A percentile compares a stretch with the other conserved stretches of the same genome.
phyloP scores from a whole-genome alignment of 2,888 invertebrate genomes.

The Ametastegia equiseti region DNA sequence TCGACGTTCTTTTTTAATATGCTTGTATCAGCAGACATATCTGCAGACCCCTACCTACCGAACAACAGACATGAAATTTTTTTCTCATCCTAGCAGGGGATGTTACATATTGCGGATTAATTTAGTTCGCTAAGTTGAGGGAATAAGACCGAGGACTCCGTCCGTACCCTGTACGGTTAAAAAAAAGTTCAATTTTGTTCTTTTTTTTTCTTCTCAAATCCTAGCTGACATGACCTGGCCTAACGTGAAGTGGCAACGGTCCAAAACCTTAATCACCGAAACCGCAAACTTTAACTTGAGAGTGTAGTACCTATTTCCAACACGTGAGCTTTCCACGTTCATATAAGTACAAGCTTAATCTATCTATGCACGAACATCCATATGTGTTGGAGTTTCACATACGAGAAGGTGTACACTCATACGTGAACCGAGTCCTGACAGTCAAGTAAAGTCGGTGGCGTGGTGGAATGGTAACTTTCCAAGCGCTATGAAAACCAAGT shows the following conservation, averaged over 20 bases:
- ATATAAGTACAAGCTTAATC: neutral
- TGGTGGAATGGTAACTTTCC: slow-evolving; percentile 35
- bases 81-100: slow-evolving; percentile 24
- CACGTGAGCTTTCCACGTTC: neutral
- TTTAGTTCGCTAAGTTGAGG: slow-evolving; percentile 15
- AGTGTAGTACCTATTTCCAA: neutral
- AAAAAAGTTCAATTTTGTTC: neutral
- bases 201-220: neutral
- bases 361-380: neutral
- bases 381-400: neutral
- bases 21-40: slow-evolving; percentile 18
- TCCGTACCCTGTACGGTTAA: neutral
- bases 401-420: neutral
- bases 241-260: slow-evolving; percentile 31
- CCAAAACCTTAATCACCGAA: slow-evolving; percentile 2
- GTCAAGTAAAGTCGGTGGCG: slow-evolving; percentile 36
- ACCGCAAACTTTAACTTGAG: neutral
- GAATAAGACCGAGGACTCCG: neutral
- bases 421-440: slow-evolving; percentile 17
- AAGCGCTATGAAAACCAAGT: slow-evolving; percentile 44
- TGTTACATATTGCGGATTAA: slow-evolving; percentile 40
- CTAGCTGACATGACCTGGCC: slow-evolving; percentile 19
- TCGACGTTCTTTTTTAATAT: slow-evolving; percentile 30
- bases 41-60: neutral
- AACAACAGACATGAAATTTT: neutral